A percentile compares a stretch with the other conserved stretches of the same genome.
Conservation (phyloP, 1,140 invertebrate species). For the Idris sp. region DNA sequence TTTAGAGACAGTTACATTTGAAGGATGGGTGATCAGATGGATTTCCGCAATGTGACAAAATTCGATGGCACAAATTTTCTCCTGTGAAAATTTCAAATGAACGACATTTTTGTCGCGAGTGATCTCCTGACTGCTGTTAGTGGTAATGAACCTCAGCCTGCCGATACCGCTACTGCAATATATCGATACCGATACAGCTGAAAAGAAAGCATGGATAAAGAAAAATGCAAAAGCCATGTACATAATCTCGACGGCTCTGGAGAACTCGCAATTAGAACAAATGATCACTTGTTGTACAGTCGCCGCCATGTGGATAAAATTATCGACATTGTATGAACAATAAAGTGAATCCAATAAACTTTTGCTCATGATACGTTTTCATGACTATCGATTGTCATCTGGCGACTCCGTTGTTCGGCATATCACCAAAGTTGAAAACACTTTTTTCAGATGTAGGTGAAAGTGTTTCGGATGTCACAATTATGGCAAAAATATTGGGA, state of each 20-base stretch:
- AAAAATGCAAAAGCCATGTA: conserved; percentile 37
- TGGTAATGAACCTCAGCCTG: conserved; percentile 1
- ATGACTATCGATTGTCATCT: conserved; percentile 19
- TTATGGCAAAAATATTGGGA: conserved; percentile 44
- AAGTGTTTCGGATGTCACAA: conserved; percentile 17
- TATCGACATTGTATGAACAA: conserved; percentile 26
- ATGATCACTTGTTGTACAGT: conserved; percentile 24
- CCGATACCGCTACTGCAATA: neutral
- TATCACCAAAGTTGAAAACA: conserved; percentile 19
- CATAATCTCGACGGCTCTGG: conserved; percentile 28
- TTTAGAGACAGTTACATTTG: too few species aligned
- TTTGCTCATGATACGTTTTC: conserved; percentile 17
- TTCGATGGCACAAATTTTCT: conserved; percentile 27
- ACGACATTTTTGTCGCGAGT: conserved; percentile 10
- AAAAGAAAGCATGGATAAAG: conserved; percentile 22
- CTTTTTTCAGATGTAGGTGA: conserved; percentile 19
- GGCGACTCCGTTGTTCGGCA: conserved; percentile 28
- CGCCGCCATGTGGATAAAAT: conserved; percentile 36
- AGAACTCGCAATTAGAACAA: conserved; percentile 24
- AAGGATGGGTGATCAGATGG: conserved; percentile 7
- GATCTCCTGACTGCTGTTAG: conserved; percentile 1
- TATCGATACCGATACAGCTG: too few species aligned
- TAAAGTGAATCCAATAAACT: conserved; percentile 28
- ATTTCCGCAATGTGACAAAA: conserved; percentile 9
- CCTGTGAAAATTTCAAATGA: conserved; percentile 29